These are phyloP conservation scores for Meda fulgida DNA, from an alignment of 2,797 vertebrate species.

Conservation along the genomic window DNA sequence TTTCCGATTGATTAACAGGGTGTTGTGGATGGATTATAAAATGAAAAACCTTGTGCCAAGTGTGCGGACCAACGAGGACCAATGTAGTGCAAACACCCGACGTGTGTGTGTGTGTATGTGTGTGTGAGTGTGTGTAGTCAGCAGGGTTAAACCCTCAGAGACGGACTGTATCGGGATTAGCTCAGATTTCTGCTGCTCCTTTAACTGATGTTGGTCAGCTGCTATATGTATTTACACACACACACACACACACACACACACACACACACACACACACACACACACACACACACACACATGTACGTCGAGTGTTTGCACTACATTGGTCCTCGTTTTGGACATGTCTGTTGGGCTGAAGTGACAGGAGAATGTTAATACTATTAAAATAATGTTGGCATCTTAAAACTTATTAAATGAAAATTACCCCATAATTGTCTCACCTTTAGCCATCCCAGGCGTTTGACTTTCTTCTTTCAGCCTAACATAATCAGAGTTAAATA, in stretches of 20 bases:
- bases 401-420: background rate
- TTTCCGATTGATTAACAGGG: conserved; percentile 19
- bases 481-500: no score
- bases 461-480: no score
- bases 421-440: no score
- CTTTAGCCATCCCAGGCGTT: no score
- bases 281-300: no score
- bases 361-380: background rate
- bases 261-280: no score
- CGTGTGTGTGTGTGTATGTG: conserved; percentile 23
- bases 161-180: conserved; percentile 58
- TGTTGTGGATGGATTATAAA: conserved; percentile 33
- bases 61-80: no score
- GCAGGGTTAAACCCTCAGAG: conserved; percentile 56
- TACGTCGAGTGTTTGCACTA: background rate
- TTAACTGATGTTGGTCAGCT: conserved; percentile 54
- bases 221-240: conserved; percentile 52
- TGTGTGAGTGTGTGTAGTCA: conserved; percentile 32
- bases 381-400: background rate
- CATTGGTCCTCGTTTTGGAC: background rate
- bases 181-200: conserved; percentile 58
- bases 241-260: background rate
- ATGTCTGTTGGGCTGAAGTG: background rate
- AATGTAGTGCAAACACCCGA: no score
- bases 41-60: conserved; percentile 5